Conservation (phyloP, 1,140 invertebrate genomes). For the Panagrolaimus sp. region DNA sequence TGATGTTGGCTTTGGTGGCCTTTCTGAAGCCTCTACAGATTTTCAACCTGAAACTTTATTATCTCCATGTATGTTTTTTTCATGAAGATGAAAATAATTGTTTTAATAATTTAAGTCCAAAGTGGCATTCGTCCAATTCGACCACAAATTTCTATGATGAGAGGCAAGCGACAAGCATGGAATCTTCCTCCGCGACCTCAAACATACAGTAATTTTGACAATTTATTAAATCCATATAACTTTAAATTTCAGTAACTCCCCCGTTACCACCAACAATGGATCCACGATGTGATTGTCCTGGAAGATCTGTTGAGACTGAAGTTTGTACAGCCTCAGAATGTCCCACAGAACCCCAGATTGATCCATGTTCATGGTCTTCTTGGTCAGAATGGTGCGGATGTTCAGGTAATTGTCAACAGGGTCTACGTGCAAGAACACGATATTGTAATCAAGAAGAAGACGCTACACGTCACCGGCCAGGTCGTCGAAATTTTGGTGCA, state of each 20-base stretch:
- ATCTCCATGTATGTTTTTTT: not conserved
- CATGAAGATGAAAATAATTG: too few species aligned
- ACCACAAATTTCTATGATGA: too few species aligned
- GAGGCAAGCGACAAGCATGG: conserved; percentile 4
- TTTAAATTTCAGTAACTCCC: not conserved
- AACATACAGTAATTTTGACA: too few species aligned
- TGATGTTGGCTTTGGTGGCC: conserved; percentile 9
- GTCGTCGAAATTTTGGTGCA: not conserved
- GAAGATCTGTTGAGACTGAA: not conserved
- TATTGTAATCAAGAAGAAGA: not conserved
- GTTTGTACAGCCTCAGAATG: not conserved
- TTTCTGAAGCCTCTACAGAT: not conserved
- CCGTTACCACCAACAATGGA: not conserved
- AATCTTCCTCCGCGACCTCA: too few species aligned
- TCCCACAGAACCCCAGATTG: not conserved
- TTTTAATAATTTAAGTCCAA: too few species aligned
- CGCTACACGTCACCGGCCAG: not conserved
- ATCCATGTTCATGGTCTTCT: not conserved
- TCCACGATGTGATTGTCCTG: not conserved
- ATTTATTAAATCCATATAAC: too few species aligned
- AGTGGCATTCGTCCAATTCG: too few species aligned
- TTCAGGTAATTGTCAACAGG: not conserved
- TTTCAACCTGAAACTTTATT: not conserved
- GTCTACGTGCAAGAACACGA: not conserved
- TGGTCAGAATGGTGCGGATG: not conserved